Base-by-base conservation (phyloP, 2,888 invertebrate species). In the Altica lythri region DNA sequence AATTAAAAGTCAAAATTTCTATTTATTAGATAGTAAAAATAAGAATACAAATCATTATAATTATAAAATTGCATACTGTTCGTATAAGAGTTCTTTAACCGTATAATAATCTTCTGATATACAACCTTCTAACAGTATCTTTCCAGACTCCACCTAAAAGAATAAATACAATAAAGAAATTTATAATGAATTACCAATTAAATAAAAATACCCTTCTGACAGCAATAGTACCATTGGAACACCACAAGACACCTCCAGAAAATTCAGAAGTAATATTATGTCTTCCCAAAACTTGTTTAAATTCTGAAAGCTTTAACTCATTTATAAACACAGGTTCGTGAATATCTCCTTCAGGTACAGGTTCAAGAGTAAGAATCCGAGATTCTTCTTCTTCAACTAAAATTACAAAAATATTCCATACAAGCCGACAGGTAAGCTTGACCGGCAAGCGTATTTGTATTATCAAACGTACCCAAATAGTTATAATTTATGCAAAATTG, bases 41-140 rank as follows among this genome's bases (percentile, higher is more conserved):
- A n/a, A n/a, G n/a, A n/a, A n/a, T n/a, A n/a, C n/a, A n/a, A n/a
- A n/a, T n/a, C n/a, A n/a, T n/a, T n/a, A 55, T 40, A 42, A 13
- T 60, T 82, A 96, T 47, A 97, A 86, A 71, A 99, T 94, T 52
- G 97, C 98, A 77, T 96, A 99, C 74, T 99, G 97, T 60, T 92
- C 90, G 73, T 99, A 99, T 19, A 99, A 79, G 27, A 97, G 78
- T 66, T 94, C 92, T 52, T 96, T 82, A 38, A 99, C 90, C 81
- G 86, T 89, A 77, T 90, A 99, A 77, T 95, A 99, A 64, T 98
- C 96, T 68, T 95, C 94, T 4, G 94, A 92, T 0, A 96, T 78
- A 51, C 92, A 90, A 0, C 99, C 98, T 78, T 99, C 98, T 55
- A 99, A 78, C 25, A 93, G 89, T 29, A 99, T 90, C 71, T 89